Evolutionary conservation across 2,797 vertebrate genomes (phyloP).

Genomic region (Coregonus suidteri): DNA sequence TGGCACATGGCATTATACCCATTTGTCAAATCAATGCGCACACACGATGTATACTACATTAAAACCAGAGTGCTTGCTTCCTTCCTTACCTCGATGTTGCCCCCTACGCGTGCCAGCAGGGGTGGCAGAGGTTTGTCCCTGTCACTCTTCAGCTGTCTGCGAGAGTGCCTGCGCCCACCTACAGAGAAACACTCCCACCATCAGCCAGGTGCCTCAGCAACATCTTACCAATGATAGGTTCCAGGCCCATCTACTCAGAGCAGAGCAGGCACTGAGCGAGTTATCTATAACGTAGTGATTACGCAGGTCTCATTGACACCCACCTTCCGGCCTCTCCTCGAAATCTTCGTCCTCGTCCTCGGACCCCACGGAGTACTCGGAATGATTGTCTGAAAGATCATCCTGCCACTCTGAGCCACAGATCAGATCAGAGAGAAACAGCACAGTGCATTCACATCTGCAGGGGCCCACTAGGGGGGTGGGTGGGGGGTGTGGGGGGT

Average conservation of each 20-base stretch:
- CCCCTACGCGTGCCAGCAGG: constrained; percentile 91
- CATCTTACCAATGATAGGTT: background rate
- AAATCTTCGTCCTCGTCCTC: constrained; percentile 99
- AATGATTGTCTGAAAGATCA: constrained; percentile 98
- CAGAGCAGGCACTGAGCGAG: background rate
- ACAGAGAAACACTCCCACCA: constrained; percentile 14
- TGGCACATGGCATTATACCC: constrained; percentile 45
- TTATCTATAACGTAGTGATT: constrained; percentile 2
- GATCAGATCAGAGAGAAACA: constrained; percentile 77
- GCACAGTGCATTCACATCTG: constrained; percentile 72
- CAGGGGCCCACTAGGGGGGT: constrained; percentile 65
- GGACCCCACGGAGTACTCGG: constrained; percentile 96
- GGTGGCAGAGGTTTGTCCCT: constrained; percentile 95
- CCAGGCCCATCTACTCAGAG: background rate
- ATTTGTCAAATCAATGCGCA: background rate
- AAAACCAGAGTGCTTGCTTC: background rate
- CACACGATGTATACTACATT: background rate
- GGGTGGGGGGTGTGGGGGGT: constrained; percentile 51
- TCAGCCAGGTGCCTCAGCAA: constrained; percentile 1
- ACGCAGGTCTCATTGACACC: background rate
- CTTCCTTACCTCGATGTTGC: constrained; percentile 91
- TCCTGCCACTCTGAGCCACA: constrained; percentile 94
- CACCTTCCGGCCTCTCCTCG: constrained; percentile 95
- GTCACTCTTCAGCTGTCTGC: constrained; percentile 92
- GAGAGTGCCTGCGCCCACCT: constrained; percentile 94